Percentiles rank a stretch among this genome's conserved stretches.
These are phyloP conservation scores for Varanus salvator DNA, from an alignment of 2,113 vertebrate species.

Conservation along the genomic window DNA sequence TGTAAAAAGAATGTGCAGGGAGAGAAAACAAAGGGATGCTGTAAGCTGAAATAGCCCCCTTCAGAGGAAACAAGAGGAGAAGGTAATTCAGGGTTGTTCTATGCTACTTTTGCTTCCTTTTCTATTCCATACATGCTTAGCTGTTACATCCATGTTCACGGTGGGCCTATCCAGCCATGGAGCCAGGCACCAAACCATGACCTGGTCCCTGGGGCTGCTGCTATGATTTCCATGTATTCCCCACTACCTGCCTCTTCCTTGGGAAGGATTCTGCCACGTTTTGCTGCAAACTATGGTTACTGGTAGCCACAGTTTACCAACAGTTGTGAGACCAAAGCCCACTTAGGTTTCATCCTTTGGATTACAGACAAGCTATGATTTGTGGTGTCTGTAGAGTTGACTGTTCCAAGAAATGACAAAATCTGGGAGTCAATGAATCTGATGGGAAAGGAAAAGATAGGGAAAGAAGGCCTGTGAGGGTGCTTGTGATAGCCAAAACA, in stretches of 20 bases:
- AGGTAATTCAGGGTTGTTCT: not conserved
- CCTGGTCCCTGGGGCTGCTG: not conserved
- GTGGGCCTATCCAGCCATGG: not conserved
- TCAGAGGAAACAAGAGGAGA: not conserved
- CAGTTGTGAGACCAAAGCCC: not conserved
- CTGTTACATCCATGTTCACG: not conserved
- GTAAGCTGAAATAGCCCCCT: not conserved
- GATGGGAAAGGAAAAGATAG: not conserved
- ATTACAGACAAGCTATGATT: not conserved
- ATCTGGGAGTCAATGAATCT: not conserved
- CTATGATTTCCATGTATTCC: not conserved
- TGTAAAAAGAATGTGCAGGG: constrained; percentile 8
- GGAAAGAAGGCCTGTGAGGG: too few relatives aligned
- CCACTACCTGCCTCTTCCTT: too few relatives aligned
- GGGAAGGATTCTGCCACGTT: not conserved
- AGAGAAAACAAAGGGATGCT: not conserved
- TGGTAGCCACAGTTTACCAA: not conserved
- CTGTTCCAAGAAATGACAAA: not conserved
- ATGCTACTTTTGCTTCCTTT: not conserved
- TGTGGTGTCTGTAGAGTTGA: not conserved
- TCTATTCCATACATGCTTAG: not conserved
- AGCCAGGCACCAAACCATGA: not conserved
- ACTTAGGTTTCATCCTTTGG: not conserved
- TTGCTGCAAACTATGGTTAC: not conserved
- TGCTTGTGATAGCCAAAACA: not conserved